Evolutionary conservation across 2,113 vertebrate genomes (phyloP).

Genomic region (Acanthisitta chloris): DNA sequence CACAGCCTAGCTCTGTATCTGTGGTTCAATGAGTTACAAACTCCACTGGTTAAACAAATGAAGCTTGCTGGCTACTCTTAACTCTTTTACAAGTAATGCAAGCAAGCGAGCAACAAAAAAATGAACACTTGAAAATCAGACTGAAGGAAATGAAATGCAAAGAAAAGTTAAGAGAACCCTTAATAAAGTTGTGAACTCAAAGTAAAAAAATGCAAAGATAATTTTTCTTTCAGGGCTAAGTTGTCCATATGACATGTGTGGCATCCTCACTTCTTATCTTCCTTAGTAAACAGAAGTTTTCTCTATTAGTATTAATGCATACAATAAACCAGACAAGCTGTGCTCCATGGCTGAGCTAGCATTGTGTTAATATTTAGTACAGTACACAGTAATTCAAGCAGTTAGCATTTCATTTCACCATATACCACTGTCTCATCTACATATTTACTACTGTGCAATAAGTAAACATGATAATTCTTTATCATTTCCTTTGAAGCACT

Average conservation of each 20-base stretch:
- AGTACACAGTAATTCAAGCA: conserved; percentile 24
- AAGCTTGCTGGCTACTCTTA: neutral
- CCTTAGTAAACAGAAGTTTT: neutral
- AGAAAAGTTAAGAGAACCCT: neutral
- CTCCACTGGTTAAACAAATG: neutral
- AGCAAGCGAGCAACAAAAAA: neutral
- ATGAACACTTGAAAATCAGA: neutral
- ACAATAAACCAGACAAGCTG: conserved; percentile 26
- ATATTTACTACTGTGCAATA: conserved; percentile 11
- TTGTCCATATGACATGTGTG: neutral
- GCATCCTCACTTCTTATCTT: neutral
- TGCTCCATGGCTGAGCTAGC: conserved; percentile 30
- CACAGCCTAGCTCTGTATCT: neutral
- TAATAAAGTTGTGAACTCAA: neutral
- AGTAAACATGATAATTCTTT: conserved; percentile 29
- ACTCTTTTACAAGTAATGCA: neutral
- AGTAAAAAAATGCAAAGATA: neutral
- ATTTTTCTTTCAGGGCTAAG: neutral
- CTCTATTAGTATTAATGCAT: conserved; percentile 18
- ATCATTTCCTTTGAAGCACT: neutral
- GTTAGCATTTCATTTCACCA: neutral
- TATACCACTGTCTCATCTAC: conserved; percentile 32
- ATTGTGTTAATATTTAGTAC: conserved; percentile 22
- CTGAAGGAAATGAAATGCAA: neutral
- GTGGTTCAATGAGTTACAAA: neutral